Evolutionary conservation across 2,113 vertebrate species (phyloP), one percentile per base, ranked within the genome.

Genomic region (Macheiramphus alcinus): DNA sequence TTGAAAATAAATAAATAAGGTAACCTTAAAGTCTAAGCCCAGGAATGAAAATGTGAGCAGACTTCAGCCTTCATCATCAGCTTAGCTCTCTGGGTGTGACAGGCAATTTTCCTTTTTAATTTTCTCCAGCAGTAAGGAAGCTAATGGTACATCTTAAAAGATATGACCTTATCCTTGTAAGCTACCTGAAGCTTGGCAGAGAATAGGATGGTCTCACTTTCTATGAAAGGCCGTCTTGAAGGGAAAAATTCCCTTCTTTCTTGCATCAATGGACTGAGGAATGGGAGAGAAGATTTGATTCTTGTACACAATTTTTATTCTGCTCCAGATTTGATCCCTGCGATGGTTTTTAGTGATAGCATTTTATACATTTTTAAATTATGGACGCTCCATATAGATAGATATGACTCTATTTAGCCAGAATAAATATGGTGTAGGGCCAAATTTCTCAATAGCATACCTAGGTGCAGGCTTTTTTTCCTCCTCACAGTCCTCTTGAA

Each of bases 21-120:
- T 82, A 94, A 90, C 95, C 91, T 73, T 76, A 95, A 93, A 95
- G 81, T 89, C 67, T 94, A 87, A 94, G 59, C n/a, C 87, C 71
- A 55, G 91, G 89, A 94, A 90, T 91, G 91, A 83, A 92, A 95
- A 88, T 80, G 71, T 63, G 87, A 95, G 87, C 71, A 86, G 84
- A 80, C 91, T 97, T 96, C 93, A 96, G 95, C 67, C 94, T 96
- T 95, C 93, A 96, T 95, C 96, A 96, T 90, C 90, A 96, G 81
- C 87, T 95, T 90, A 90, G 92, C 88, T 96, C 75, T 90, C 84
- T 96, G 95, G 94, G 95, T 96, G 95, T 96, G 96, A 97, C 96
- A 97, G 97, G 91, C 94, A 96, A 97, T 97, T 97, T 96, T 95
- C 94, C 90, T 88, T 97, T 94, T 96, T 97, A 97, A 97, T 97